Evolutionary conservation across 1,140 invertebrate species (phyloP).

Genomic region (Armadillidium nasatum): DNA sequence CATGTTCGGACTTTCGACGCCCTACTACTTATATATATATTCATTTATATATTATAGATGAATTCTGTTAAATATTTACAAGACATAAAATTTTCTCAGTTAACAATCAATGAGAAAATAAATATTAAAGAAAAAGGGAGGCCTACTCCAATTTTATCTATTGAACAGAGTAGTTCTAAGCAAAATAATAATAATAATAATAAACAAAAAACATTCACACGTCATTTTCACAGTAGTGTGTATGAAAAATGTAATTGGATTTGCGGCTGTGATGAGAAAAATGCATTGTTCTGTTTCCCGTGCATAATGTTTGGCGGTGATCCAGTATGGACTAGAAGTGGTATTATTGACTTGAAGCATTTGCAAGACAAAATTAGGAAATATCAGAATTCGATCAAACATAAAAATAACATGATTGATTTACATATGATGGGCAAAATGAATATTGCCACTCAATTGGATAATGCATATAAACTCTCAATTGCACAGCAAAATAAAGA

Average conservation of each 20-base stretch:
- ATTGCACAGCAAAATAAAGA: constrained; percentile 27
- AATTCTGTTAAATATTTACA: constrained; percentile 17
- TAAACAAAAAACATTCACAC: constrained; percentile 7
- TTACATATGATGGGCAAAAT: constrained; percentile 20
- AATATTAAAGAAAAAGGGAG: constrained; percentile 25
- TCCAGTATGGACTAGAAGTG: constrained; percentile 36
- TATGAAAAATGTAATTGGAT: constrained; percentile 30
- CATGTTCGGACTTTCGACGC: too few relatives aligned
- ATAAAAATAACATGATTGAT: constrained; percentile 38
- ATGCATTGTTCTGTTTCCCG: constrained; percentile 11
- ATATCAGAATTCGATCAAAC: constrained; percentile 32
- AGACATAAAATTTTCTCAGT: neutral
- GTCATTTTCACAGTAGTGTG: constrained; percentile 21
- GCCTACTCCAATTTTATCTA: constrained; percentile 24
- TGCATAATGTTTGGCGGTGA: constrained; percentile 19
- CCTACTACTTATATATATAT: too few relatives aligned
- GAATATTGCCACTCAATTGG: constrained; percentile 13
- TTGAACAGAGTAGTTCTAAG: constrained; percentile 13
- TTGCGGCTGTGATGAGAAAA: constrained; percentile 25
- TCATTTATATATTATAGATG: too few relatives aligned
- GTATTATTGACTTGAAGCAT: constrained; percentile 28
- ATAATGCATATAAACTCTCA: constrained; percentile 12
- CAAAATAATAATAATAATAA: constrained; percentile 17
- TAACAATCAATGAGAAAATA: constrained; percentile 7
- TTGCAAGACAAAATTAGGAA: constrained; percentile 32